Evolutionary conservation across 2,888 invertebrate genomes (phyloP), one percentile per base, ranked within the genome.

Genomic region (Caenorhabditis sp.): DNA sequence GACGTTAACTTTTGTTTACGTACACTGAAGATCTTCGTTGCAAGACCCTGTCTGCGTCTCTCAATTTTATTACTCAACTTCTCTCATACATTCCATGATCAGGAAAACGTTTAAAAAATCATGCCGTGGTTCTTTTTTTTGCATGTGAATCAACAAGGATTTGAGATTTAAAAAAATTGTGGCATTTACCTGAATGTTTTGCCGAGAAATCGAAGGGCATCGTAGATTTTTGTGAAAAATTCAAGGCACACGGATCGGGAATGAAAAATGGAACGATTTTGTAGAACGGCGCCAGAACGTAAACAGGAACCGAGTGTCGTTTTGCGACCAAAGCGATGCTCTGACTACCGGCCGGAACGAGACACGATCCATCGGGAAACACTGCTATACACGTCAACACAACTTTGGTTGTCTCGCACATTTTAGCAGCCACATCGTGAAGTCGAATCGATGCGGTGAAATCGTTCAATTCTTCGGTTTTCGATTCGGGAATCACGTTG

Each of bases 311-410:
- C 8, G 80, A 77, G 60, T 85, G 85, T 31, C 81, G 67, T 21
- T 83, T 72, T 36, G 85, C 85, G 6, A 78, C 69, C 14, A 82
- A 73, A 21, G 82, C 82, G 31, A 85, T 79, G n/a, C 77, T 74
- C 31, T 82, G 76, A 19, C 79, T 75, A 23, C 85, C 85, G 10
- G 84, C 75, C 1, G 83, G 84, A 26, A 81, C 77, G 3, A 85
- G 69, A 65, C 83, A 83, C 1, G 79, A 79, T 3, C 85, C 85
- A 67, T 85, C 85, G 5, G 83, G 84, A 57, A 85, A 80, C 17
- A 85, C 80, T 12, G 83, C 81, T 0, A 77, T 74, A 5, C 81
- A 78, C 8, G 82, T 74, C 1, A 85, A 68, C 14, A 85, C 79
- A 17, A 85, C 84, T 69, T 78, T 80, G 43, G 80, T 70, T 12